These are phyloP conservation scores for Acrocephalus kingi DNA, from an alignment of 2,113 vertebrate genomes.

Conservation along the genomic window DNA sequence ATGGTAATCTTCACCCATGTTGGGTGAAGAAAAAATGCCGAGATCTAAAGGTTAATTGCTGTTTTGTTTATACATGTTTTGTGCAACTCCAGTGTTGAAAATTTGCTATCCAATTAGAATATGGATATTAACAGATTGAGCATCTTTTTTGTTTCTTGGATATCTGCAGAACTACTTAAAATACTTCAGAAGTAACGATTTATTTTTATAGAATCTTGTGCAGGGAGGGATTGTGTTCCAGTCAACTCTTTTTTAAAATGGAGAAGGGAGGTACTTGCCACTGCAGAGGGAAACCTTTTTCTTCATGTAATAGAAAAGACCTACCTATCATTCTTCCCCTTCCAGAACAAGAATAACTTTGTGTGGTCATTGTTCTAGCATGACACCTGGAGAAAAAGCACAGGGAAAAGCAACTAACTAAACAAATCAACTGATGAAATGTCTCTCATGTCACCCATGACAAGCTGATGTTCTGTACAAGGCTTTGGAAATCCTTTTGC, in stretches of 20 bases:
- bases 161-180: slow-evolving; percentile 39
- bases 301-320: not conserved
- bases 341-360: not conserved
- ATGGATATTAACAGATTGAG: slow-evolving; percentile 53
- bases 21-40: slow-evolving; percentile 35
- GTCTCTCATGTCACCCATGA: not conserved
- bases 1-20: slow-evolving; percentile 71
- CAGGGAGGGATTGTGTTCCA: not conserved
- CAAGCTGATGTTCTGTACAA: not conserved
- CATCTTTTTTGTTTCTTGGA: slow-evolving; percentile 51
- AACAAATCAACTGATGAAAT: not conserved
- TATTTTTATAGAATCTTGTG: not conserved
- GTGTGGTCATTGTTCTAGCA: not conserved
- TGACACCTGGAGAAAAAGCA: not conserved
- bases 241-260: not conserved
- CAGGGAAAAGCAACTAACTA: not conserved
- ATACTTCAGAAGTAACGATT: not conserved
- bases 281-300: not conserved
- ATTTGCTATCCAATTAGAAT: slow-evolving; percentile 65
- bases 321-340: not conserved
- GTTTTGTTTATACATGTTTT: slow-evolving; percentile 62
- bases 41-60: slow-evolving; percentile 76
- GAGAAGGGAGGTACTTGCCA: not conserved
- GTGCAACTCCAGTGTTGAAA: slow-evolving; percentile 56
- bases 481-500: not conserved